Evolutionary conservation across 2,797 vertebrate genomes (phyloP), one percentile per base, ranked within the genome.

Genomic region (Xiphophorus birchmanni): DNA sequence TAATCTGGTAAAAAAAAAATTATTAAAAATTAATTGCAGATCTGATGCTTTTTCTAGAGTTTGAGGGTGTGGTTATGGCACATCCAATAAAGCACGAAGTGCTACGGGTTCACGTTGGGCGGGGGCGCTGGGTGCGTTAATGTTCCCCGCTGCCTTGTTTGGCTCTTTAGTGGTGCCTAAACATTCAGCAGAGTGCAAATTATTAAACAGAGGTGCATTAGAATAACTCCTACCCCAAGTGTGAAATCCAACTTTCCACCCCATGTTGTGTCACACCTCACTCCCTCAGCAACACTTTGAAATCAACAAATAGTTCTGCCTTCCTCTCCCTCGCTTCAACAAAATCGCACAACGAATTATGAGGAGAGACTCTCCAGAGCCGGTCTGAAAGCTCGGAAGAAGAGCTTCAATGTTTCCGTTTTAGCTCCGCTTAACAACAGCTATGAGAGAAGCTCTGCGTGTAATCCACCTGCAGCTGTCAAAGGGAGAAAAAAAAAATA

Each of bases 231-330:
- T 77, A 29, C 35, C 76, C 9, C 47, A 50, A 76, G 77, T 85
- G 80, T 82, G 50, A 83, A 80, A 74, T 81, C 72, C 65, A 74
- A 79, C 77, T 81, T 79, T 84, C 75, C 69, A 50, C 48, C 26
- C 79, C 77, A 81, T 85, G 80, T 52, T 80, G 71, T 77, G 81
- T 86, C 82, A 88, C 67, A 60, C 78, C 76, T 71, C 29, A 72
- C 73, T 72, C 56, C 52, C 83, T 72, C n/a, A 54, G 67, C 72
- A 47, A 67, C 56, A 76, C 29, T 42, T 65, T 78, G 63, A 77
- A 40, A 73, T 47, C 42, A 50, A 40, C 26, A 78, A 76, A 82
- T n/a, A 26, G 26, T 63, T 77, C 60, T 65, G 65, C 52, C 48
- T 74, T 77, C 52, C 45, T 80, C 71, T 54, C 76, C 80, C 67